Conservation (phyloP, 1,140 invertebrate species). For the Oncopeltus fasciatus region DNA sequence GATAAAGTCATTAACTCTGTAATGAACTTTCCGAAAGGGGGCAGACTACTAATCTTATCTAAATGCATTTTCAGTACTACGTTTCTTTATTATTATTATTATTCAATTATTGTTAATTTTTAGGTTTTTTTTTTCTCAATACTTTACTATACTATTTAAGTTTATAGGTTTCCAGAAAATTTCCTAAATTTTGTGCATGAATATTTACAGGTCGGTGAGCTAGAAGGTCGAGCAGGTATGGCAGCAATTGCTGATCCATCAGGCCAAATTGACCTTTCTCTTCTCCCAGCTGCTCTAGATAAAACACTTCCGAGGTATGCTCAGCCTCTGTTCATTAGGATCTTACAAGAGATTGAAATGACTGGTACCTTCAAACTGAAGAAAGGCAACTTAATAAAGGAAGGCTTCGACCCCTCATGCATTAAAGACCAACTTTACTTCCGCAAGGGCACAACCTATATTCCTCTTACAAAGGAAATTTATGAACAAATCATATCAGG, state of each 20-base stretch:
- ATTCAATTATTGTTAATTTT: too few relatives aligned
- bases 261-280: conserved; percentile 47
- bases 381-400: conserved; percentile 54
- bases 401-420: conserved; percentile 60
- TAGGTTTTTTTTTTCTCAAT: too few relatives aligned
- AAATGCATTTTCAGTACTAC: too few relatives aligned
- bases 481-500: conserved; percentile 38
- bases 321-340: conserved; percentile 72
- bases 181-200: too few relatives aligned
- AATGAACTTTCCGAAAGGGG: too few relatives aligned
- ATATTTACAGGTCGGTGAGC: conserved; percentile 31
- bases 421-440: conserved; percentile 66
- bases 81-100: too few relatives aligned
- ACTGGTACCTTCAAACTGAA: conserved; percentile 89
- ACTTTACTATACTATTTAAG: too few relatives aligned
- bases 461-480: conserved; percentile 33
- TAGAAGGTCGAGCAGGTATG: conserved; percentile 91
- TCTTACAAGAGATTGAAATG: conserved; percentile 67
- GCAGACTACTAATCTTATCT: too few relatives aligned
- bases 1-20: too few relatives aligned
- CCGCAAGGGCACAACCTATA: conserved; percentile 35
- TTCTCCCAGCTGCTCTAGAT: conserved; percentile 44
- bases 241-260: conserved; percentile 76
- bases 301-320: conserved; percentile 73
- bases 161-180: too few relatives aligned